Base-by-base conservation (phyloP, 2,888 invertebrate genomes). In the Drosophila peninsularis region DNA sequence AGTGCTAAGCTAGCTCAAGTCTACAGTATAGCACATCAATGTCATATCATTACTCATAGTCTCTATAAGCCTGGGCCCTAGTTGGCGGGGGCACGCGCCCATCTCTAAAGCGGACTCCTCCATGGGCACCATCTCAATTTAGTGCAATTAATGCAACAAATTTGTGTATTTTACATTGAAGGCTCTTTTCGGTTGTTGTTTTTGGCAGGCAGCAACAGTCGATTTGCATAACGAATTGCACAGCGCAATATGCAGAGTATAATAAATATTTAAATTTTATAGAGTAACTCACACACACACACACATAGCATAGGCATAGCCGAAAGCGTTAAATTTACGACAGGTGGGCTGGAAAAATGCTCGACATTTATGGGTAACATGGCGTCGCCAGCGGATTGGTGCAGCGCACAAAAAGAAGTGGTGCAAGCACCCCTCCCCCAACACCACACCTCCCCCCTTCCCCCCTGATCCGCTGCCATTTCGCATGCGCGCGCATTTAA, bases 401-500 rank as follows among this genome's bases (percentile, higher is more conserved):
- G 55, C 37, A 42, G 39, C 24, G 24, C 14, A 27, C 14, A 36
- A 17, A 39, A 19, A 41, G 19, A 41, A 45, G 45, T 24, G 17
- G 14, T 42, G n/a, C n/a, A 36, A 21, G 17, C 5, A 6, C 21
- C 14, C 14, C 36, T 0, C 5, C 10, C 45, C n/a, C 45, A 5
- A 0, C n/a, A 2, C 4, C 14, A 7, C 9, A 14, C n/a, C 0
- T 5, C n/a, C 37, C 24, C 5, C 14, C 27, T 0, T 44, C 14
- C 30, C 11, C 5, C 9, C 19, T 27, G 49, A 9, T 14, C 32
- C 55, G 19, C 3, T 61, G 57, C 80, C 86, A 86, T 82, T 86
- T 86, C 89, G 86, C 86, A 89, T 86, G 86, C 90, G 86, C 90
- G 86, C 86, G 86, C 86, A 88, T 89, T 85, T 85, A 89, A 86